Evolutionary conservation across 2,113 vertebrate species (phyloP).

Genomic region (Ibidorhyncha struthersii): DNA sequence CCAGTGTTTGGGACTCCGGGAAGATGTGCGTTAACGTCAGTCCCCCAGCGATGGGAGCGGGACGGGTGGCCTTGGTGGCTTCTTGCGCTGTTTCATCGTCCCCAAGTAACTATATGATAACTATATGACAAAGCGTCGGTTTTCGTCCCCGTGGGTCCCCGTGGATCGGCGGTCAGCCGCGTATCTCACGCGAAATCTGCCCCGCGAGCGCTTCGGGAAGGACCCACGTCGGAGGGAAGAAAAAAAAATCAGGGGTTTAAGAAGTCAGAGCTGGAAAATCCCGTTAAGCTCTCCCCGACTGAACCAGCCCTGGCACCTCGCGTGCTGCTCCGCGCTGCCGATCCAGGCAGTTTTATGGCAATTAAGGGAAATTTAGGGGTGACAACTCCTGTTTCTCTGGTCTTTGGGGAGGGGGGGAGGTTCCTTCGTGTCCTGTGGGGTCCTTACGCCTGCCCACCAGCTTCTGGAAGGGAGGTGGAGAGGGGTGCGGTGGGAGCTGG

Average conservation of each 20-base stretch:
- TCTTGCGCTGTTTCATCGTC: not conserved
- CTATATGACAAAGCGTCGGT: not conserved
- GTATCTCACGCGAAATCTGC: not conserved
- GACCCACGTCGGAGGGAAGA: not conserved
- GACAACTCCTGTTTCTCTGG: not conserved
- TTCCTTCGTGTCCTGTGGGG: not conserved
- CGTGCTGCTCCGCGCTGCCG: not conserved
- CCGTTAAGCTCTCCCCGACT: not conserved
- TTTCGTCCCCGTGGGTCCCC: not conserved
- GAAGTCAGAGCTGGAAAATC: not conserved
- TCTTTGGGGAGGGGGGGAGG: not conserved
- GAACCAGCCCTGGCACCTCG: too few relatives aligned
- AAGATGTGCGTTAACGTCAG: not conserved
- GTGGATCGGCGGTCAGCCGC: not conserved
- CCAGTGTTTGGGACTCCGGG: rapidly evolving
- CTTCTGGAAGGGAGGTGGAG: rapidly evolving
- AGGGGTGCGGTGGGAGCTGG: not conserved
- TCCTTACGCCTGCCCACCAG: rapidly evolving
- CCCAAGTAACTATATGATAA: not conserved
- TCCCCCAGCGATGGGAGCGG: not conserved
- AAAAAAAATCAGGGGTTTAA: not conserved
- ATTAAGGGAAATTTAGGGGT: not conserved
- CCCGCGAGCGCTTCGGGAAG: not conserved
- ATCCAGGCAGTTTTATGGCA: not conserved
- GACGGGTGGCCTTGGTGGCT: not conserved